phyloP scores from a whole-genome alignment of 2,113 vertebrate species.

The Thalassoma bifasciatum region DNA sequence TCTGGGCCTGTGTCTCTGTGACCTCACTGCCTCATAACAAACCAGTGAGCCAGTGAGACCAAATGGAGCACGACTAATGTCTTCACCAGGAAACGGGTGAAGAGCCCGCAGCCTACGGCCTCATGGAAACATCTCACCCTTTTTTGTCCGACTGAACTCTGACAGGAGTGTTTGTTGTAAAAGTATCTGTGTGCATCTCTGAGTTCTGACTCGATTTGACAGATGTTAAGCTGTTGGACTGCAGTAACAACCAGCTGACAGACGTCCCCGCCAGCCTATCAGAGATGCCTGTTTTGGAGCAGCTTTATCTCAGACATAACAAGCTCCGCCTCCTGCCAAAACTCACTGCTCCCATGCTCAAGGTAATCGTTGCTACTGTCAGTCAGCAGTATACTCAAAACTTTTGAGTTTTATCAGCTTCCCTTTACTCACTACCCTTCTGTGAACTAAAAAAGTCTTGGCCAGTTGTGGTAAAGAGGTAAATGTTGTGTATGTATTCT shows the following conservation, averaged over 20 bases:
- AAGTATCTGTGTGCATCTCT: neutral
- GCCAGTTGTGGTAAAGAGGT: neutral
- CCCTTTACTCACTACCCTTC: no score
- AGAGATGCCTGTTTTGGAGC: conserved; percentile 89
- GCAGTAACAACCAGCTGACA: conserved; percentile 91
- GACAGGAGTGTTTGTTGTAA: no score
- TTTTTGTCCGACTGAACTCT: neutral
- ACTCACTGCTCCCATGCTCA: conserved; percentile 85
- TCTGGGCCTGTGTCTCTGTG: no score
- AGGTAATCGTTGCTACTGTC: conserved; percentile 80
- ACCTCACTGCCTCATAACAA: neutral
- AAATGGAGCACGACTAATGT: neutral
- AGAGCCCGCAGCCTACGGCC: neutral
- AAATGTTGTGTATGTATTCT: conserved; percentile 3
- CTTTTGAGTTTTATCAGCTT: no score
- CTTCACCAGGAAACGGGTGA: neutral
- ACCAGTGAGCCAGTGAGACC: neutral
- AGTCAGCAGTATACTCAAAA: no score
- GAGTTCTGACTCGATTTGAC: neutral
- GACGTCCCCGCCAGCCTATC: conserved; percentile 86
- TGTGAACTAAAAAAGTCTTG: no score
- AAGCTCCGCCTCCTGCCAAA: conserved; percentile 87
- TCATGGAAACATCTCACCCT: neutral
- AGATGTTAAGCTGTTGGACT: conserved; percentile 93
- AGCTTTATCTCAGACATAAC: conserved; percentile 93